Base-by-base conservation (phyloP, 2,797 vertebrate genomes). In the Chelonia mydas region DNA sequence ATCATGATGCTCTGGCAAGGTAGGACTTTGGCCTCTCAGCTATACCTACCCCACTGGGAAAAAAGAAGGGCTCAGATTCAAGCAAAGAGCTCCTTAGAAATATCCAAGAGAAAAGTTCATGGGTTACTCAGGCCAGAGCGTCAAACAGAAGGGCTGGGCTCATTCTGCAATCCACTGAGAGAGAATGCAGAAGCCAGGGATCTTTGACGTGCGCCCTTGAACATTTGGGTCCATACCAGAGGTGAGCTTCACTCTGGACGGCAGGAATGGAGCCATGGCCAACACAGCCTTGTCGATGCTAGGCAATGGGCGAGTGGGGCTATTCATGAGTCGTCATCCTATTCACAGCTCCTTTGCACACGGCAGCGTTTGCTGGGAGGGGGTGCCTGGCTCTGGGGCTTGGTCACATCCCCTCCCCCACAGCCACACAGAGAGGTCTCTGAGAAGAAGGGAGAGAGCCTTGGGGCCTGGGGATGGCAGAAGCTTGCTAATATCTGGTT, bases 361-460 rank as follows among this genome's bases (percentile, higher is more conserved):
- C 7, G 5, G 15, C 41, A 31, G 21, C 4, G 10, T 45, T 45
- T 78, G 41, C 54, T 27, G 6, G 55, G 19, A 3, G 72, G 33
- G 10, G 1, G 17, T 27, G 21, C 57, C 82, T 11, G 19, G 49
- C 81, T 93, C 50, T 78, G 23, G 3, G 13, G 49, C 79, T 83
- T 1, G 0, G 41, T 25, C 0, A 4, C 81, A 6, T 1, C 21
- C n/a, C 9, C 53, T 25, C 21, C 23, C 53, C 21, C 31, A 3
- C 78, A 37, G 23, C 37, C 10, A 8, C 0, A 76, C 1, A 74
- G 21, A 23, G 10, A 61, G 25, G 74, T 28, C 47, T 87, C 83
- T 59, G 45, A 37, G 84, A 89, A 83, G 65, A 85, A 89, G 51
- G 5, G 28, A 59, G 16, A 55, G 61, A 72, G 80, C 68, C 72